Percentiles rank a stretch among this genome's conserved stretches.
phyloP scores from a whole-genome alignment of 2,888 invertebrate genomes.

The Notodonta ziczac region DNA sequence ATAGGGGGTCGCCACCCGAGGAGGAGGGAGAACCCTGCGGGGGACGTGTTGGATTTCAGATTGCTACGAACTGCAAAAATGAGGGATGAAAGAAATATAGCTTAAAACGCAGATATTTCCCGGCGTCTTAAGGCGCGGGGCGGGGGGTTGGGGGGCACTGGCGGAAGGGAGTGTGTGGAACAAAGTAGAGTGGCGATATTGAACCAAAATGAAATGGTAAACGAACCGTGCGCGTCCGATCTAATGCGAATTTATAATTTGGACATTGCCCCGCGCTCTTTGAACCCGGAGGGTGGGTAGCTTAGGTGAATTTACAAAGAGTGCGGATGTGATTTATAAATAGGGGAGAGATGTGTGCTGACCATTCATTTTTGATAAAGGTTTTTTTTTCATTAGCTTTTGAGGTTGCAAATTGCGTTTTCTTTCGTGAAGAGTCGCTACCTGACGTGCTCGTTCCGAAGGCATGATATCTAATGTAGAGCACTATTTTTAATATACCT shows the following conservation, averaged over 20 bases:
- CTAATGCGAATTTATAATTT: conserved; percentile 85
- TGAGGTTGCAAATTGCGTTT: conserved; percentile 39
- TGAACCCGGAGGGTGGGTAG: conserved; percentile 74
- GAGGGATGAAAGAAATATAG: conserved; percentile 86
- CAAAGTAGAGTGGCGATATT: conserved; percentile 85
- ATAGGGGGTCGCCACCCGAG: conserved; percentile 77
- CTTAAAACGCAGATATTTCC: conserved; percentile 86
- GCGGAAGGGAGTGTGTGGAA: conserved; percentile 80
- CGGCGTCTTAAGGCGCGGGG: conserved; percentile 81
- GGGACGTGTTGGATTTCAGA: conserved; percentile 85
- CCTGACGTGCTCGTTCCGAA: not conserved
- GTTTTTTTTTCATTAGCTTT: conserved; percentile 65
- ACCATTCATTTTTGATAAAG: conserved; percentile 62
- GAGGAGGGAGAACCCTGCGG: conserved; percentile 75
- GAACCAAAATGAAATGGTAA: conserved; percentile 85
- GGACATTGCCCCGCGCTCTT: conserved; percentile 82
- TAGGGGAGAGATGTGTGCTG: conserved; percentile 64
- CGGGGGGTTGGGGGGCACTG: conserved; percentile 18
- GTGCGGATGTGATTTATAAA: conserved; percentile 79
- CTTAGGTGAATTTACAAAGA: conserved; percentile 77
- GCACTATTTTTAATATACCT: not conserved
- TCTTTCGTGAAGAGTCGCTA: not conserved
- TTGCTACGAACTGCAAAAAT: conserved; percentile 86
- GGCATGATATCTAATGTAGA: not conserved
- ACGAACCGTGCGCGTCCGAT: conserved; percentile 85